Evolutionary conservation across 2,113 vertebrate species (phyloP), one percentile per base, ranked within the genome.

Genomic region (Miniopterus natalensis): DNA sequence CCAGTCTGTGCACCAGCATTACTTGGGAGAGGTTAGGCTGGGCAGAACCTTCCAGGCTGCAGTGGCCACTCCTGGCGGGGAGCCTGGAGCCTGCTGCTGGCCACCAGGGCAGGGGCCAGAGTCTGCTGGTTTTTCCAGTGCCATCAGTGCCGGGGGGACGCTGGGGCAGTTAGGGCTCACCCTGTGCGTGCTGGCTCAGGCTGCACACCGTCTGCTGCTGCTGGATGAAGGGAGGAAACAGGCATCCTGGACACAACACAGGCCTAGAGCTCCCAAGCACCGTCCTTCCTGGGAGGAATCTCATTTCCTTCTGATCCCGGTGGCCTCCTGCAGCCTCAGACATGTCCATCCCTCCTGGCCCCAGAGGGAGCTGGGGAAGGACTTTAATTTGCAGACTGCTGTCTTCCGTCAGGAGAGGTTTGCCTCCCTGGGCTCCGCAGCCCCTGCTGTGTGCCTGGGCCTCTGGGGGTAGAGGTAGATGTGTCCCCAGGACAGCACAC

Each of bases 61-160:
- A 55, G 66, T 5, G 29, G 17, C 23, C 53, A 40, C 20, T 51
- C 31, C 23, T 2, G 13, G 0, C 7, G 49, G 12, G 1, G 20
- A 71, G 20, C 70, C 8, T 36, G 10, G 63, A 12, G 53, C 25
- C 12, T 83, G 14, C 12, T 53, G 8, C 20, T 5, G 63, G 40
- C 25, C 31, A 14, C 86, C 31, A 8, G 25, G 53, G 70, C 70
- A 85, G 42, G 29, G 51, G 1, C 25, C 49, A 8, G 42, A 20
- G 27, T 61, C 53, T 31, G 49, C 31, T 5, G 70, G n/a, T 4
- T 49, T 1, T 27, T 10, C 29, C 66, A 1, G 31, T 5, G 27
- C 25, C 4, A 4, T 2, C 36, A 36, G 36, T 36, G 36, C 36
- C 36, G 36, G 36, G 0, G n/a, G 70, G 55, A 9, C 0, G 0